Percentiles rank a stretch among this genome's conserved stretches.
Evolutionary conservation across 1,140 invertebrate genomes (phyloP).

Genomic region (Chironomus tepperi): DNA sequence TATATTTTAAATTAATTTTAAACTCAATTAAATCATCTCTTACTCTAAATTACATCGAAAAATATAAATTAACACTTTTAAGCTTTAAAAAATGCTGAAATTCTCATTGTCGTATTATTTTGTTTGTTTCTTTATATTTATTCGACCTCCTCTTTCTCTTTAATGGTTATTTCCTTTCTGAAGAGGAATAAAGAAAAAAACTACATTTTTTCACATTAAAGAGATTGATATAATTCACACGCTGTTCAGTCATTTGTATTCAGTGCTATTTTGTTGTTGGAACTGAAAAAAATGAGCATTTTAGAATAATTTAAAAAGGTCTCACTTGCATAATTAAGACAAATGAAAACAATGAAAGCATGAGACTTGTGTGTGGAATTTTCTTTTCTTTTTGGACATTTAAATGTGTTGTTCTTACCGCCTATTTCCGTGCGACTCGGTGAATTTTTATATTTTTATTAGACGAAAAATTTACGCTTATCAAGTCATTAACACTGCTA

Average conservation of each 20-base stretch:
- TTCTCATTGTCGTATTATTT: neutral
- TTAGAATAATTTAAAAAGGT: conserved; percentile 9
- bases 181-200: neutral
- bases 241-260: conserved; percentile 16
- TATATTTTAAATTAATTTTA: too few species aligned
- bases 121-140: neutral
- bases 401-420: neutral
- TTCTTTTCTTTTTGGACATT: neutral
- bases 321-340: neutral
- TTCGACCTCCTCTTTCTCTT: conserved; percentile 5
- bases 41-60: too few species aligned
- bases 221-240: conserved; percentile 20
- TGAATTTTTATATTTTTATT: neutral
- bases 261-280: neutral
- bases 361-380: neutral
- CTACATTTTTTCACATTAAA: conserved; percentile 2
- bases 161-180: conserved; percentile 13
- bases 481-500: too few species aligned
- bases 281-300: neutral
- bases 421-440: neutral
- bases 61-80: neutral
- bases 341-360: neutral
- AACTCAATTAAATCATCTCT: too few species aligned
- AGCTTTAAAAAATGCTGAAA: neutral
- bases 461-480: neutral